Percentiles rank a stretch among this genome's conserved stretches.
These are phyloP conservation scores for Glossophaga mutica DNA, from an alignment of 2,797 vertebrate species.

Conservation along the genomic window DNA sequence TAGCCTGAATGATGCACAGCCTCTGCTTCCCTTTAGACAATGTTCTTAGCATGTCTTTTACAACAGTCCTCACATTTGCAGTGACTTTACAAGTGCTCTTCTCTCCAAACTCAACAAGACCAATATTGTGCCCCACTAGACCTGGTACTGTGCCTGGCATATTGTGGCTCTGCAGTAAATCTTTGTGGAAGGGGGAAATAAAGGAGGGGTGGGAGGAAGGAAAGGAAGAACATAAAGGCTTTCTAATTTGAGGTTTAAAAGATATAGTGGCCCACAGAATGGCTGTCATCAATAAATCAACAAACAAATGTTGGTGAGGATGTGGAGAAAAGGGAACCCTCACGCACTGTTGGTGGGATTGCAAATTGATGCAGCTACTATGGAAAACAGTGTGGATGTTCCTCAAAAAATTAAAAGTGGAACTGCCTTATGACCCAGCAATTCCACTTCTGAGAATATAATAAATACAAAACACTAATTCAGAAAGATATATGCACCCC, in stretches of 20 bases:
- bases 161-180: neutral
- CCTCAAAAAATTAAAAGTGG: neutral
- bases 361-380: neutral
- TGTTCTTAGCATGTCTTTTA: neutral
- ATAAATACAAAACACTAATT: neutral
- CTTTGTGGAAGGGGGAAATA: neutral
- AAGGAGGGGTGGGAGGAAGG: neutral
- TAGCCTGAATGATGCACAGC: neutral
- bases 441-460: neutral
- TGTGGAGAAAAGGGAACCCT: neutral
- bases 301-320: neutral
- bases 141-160: neutral
- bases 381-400: neutral
- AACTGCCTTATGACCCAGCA: neutral
- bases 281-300: neutral
- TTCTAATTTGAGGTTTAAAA: conserved; percentile 30
- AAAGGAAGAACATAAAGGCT: neutral
- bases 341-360: neutral
- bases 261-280: neutral
- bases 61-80: neutral
- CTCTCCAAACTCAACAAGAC: neutral
- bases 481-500: neutral
- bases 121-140: neutral
- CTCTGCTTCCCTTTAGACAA: neutral
- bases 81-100: neutral